Conservation (phyloP, 2,797 vertebrate genomes). For the Pampus argenteus region DNA sequence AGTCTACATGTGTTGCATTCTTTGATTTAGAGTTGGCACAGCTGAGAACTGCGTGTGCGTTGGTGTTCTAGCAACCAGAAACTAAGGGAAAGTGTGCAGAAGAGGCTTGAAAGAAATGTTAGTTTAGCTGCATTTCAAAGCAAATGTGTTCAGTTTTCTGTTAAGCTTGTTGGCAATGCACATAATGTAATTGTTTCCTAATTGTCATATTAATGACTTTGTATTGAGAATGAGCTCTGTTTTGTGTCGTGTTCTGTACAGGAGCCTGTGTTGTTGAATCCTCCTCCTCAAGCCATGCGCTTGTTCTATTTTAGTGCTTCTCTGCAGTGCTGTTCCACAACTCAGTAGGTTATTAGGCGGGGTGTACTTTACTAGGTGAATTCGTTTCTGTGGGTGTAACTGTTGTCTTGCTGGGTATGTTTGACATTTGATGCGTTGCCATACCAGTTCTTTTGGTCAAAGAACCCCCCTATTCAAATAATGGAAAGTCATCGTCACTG, state of each 20-base stretch:
- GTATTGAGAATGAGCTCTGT: slow-evolving; percentile 18
- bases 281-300: slow-evolving; percentile 43
- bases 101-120: not conserved
- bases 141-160: not conserved
- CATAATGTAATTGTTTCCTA: not conserved
- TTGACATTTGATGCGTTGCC: not conserved
- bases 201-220: not conserved
- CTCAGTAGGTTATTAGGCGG: slow-evolving; percentile 53
- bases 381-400: slow-evolving; percentile 48
- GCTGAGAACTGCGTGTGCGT: slow-evolving; percentile 1
- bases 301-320: slow-evolving; percentile 65
- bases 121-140: not conserved
- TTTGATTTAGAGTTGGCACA: slow-evolving; percentile 33
- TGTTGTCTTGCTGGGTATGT: slow-evolving; percentile 23
- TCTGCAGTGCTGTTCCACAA: slow-evolving; percentile 61
- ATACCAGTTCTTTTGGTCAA: slow-evolving; percentile 5
- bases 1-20: slow-evolving; percentile 40
- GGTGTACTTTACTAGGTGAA: slow-evolving; percentile 34
- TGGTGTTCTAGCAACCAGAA: slow-evolving; percentile 31
- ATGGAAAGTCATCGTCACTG: not conserved
- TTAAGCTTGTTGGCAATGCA: not conserved
- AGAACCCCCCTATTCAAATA: not conserved
- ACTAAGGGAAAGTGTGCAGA: slow-evolving; percentile 20
- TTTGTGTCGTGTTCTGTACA: slow-evolving; percentile 25
- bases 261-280: slow-evolving; percentile 36